Percentiles rank a stretch among this genome's conserved stretches.
phyloP scores from a whole-genome alignment of 2,888 invertebrate genomes.

The Lasius platythorax region DNA sequence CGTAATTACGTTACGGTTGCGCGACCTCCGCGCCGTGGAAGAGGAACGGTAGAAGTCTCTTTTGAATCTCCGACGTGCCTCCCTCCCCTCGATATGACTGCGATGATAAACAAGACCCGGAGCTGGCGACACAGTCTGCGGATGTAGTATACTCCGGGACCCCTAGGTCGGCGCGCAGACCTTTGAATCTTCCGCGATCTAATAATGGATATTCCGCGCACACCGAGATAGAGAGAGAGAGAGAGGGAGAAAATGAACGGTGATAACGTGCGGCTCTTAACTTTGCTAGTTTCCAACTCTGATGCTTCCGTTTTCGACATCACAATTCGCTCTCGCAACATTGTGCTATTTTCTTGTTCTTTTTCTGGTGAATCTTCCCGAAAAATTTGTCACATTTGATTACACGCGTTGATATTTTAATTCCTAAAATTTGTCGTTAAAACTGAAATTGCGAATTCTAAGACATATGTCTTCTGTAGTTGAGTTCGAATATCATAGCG shows the following conservation, averaged over 20 bases:
- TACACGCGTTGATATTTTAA: conserved; percentile 9
- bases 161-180: conserved; percentile 26
- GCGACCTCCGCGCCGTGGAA: conserved; percentile 71
- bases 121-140: conserved; percentile 28
- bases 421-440: neutral
- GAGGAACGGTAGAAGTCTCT: conserved; percentile 65
- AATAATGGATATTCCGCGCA: conserved; percentile 46
- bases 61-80: conserved; percentile 65
- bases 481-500: neutral
- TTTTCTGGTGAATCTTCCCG: neutral
- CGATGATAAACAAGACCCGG: conserved; percentile 70
- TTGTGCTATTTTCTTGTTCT: neutral
- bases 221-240: conserved; percentile 64
- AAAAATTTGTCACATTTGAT: neutral
- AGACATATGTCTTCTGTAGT: no score
- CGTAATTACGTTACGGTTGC: conserved; percentile 83
- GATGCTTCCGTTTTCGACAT: conserved; percentile 23
- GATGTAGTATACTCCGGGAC: conserved; percentile 6
- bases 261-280: conserved; percentile 36
- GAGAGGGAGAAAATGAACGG: conserved; percentile 23
- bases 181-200: conserved; percentile 49
- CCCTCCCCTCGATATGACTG: conserved; percentile 68
- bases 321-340: neutral
- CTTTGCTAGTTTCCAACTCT: conserved; percentile 45
- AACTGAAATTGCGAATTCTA: neutral